phyloP scores from a whole-genome alignment of 2,888 invertebrate species.

The Ichneumoninae sp. region DNA sequence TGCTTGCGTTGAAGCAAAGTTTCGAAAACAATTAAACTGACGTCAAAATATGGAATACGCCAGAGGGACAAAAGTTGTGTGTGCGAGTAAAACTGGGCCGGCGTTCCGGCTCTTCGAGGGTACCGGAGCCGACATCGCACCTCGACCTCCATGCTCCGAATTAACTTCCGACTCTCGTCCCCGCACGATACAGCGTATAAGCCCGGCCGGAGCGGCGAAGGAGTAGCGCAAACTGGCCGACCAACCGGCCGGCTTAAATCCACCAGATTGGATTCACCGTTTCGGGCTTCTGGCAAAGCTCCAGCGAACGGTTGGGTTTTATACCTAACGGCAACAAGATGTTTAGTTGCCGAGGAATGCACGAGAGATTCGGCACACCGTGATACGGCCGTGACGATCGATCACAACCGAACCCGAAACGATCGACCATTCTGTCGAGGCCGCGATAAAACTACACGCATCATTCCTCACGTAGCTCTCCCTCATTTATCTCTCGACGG shows the following conservation, averaged over 20 bases:
- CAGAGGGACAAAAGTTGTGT: too few relatives aligned
- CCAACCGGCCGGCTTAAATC: constrained; percentile 61
- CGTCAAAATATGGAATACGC: too few relatives aligned
- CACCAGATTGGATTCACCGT: constrained; percentile 70
- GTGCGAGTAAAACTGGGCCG: constrained; percentile 2
- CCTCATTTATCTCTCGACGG: background rate
- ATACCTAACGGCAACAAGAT: constrained; percentile 39
- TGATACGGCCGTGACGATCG: constrained; percentile 1
- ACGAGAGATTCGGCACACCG: background rate
- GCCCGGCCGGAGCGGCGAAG: constrained; percentile 44
- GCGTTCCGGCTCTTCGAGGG: constrained; percentile 34
- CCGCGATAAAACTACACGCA: constrained; percentile 1
- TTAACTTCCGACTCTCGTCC: constrained; percentile 69
- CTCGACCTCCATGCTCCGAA: constrained; percentile 58
- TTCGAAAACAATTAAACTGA: too few relatives aligned
- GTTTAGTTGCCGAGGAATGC: background rate
- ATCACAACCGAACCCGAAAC: background rate
- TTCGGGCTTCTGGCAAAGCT: constrained; percentile 65
- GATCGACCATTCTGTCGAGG: background rate
- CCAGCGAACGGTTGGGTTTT: constrained; percentile 57
- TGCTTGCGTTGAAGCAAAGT: background rate
- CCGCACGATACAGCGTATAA: constrained; percentile 58
- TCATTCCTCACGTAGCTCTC: background rate
- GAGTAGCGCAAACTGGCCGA: constrained; percentile 25
- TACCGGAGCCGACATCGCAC: constrained; percentile 48